Percentiles rank a stretch among this genome's conserved stretches.
Conservation (phyloP, 2,888 invertebrate species). For the Tachina grossa region DNA sequence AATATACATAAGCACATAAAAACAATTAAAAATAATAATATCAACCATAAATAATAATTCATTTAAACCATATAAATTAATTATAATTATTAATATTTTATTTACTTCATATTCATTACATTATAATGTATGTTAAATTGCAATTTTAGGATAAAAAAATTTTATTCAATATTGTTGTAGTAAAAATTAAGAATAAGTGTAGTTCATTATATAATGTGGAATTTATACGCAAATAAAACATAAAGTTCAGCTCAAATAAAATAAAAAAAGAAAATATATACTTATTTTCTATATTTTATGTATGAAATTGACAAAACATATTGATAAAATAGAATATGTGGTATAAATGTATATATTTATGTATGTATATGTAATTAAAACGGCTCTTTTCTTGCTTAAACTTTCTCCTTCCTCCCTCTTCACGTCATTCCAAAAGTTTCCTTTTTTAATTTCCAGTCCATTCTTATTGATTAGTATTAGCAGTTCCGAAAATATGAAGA, state of each 20-base stretch:
- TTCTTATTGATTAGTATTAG: constrained; percentile 4
- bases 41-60: constrained; percentile 52
- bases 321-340: constrained; percentile 34
- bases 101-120: constrained; percentile 62
- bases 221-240: constrained; percentile 45
- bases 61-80: constrained; percentile 57
- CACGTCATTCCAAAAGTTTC: constrained; percentile 15
- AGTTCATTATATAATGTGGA: constrained; percentile 33
- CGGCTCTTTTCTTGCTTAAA: constrained; percentile 32
- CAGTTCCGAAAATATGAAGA: constrained; percentile 16
- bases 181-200: constrained; percentile 30
- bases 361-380: constrained; percentile 18
- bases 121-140: constrained; percentile 39
- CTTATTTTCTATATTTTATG: constrained; percentile 44
- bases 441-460: constrained; percentile 15
- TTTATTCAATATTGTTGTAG: constrained; percentile 20
- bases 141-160: constrained; percentile 41
- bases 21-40: constrained; percentile 59
- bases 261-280: constrained; percentile 14
- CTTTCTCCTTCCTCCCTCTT: not conserved
- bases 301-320: constrained; percentile 32
- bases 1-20: constrained; percentile 61
- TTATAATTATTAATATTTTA: constrained; percentile 60
- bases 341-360: constrained; percentile 12
- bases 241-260: constrained; percentile 38